Conservation (phyloP, 2,797 vertebrate genomes). For the Sebastes steindachneri region DNA sequence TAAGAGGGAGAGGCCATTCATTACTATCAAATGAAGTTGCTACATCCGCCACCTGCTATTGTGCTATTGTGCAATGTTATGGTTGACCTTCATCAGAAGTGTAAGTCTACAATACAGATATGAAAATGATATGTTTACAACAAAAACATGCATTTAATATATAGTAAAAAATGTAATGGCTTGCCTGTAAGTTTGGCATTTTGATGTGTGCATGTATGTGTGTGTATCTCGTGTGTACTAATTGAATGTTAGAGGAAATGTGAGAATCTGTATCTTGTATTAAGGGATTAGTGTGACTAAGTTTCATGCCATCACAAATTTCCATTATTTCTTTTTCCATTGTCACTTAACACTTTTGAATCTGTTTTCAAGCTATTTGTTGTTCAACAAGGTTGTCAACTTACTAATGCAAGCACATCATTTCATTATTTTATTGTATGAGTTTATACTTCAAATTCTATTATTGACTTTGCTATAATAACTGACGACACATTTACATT, state of each 20-base stretch:
- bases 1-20: not conserved
- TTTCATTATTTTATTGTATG: not conserved
- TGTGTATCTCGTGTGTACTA: not conserved
- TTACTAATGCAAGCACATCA: accelerated
- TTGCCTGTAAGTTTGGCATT: not conserved
- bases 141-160: not conserved
- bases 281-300: conserved; percentile 48
- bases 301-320: conserved; percentile 35
- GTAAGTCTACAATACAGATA: not conserved
- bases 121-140: not conserved
- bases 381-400: not conserved
- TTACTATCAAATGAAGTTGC: not conserved
- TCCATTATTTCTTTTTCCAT: conserved; percentile 29
- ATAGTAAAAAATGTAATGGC: not conserved
- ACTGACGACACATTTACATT: not conserved
- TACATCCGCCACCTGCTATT: not conserved
- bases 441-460: not conserved
- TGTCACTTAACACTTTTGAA: conserved; percentile 7
- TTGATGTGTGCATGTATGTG: not conserved
- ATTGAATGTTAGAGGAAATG: conserved; percentile 32
- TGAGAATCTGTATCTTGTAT: conserved; percentile 46
- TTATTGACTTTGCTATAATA: not conserved
- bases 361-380: not conserved
- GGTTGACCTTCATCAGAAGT: accelerated
- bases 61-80: not conserved